Conservation (phyloP, 2,797 vertebrate species). For the Molossus alvarezi region DNA sequence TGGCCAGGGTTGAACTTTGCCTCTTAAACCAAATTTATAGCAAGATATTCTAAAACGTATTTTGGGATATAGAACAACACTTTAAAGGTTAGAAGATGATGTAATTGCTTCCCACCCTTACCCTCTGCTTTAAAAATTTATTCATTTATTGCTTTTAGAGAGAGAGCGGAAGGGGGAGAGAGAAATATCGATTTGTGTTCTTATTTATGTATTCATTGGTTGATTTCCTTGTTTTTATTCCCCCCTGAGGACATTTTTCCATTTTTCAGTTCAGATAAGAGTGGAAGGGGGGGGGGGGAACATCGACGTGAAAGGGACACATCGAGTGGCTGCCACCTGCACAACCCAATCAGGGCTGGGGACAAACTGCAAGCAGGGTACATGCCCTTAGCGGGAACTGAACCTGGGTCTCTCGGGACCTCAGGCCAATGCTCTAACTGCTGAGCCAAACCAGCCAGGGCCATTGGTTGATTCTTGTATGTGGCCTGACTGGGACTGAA, state of each 20-base stretch:
- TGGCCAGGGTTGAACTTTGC: neutral
- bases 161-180: neutral
- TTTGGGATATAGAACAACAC: neutral
- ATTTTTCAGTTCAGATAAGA: no score
- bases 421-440: no score
- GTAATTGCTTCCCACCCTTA: neutral
- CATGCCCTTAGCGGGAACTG: no score
- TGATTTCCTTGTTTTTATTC: neutral
- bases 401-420: no score
- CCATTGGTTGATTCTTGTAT: neutral
- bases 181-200: neutral
- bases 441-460: no score
- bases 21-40: neutral
- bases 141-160: neutral
- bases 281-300: no score
- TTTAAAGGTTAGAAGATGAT: conserved; percentile 52
- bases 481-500: neutral
- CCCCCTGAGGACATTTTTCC: no score
- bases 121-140: neutral
- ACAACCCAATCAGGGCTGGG: no score
- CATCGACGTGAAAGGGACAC: no score
- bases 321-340: no score
- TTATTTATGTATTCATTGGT: neutral
- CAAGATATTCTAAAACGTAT: neutral
- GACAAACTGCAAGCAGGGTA: no score